Evolutionary conservation across 2,888 invertebrate genomes (phyloP).

Genomic region (Notodonta dromedarius): DNA sequence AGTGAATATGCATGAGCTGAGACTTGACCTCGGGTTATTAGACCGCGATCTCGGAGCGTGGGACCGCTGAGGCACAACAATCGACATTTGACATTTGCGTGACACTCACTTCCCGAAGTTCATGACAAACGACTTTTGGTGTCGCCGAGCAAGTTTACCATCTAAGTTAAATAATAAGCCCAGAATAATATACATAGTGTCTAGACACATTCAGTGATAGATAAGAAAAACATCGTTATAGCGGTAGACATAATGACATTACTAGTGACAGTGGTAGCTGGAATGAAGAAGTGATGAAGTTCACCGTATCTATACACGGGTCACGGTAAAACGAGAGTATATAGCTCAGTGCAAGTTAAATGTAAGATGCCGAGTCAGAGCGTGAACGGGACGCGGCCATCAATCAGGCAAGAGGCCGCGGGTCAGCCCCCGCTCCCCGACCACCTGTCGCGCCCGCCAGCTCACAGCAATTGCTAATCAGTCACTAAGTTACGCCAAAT

Average conservation of each 20-base stretch:
- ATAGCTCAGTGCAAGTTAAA: conserved; percentile 53
- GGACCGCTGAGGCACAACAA: conserved; percentile 65
- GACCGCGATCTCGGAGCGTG: conserved; percentile 73
- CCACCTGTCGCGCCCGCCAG: conserved; percentile 79
- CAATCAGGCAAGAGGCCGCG: conserved; percentile 70
- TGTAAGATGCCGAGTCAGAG: conserved; percentile 58
- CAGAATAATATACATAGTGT: conserved; percentile 4
- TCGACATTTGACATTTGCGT: conserved; percentile 68
- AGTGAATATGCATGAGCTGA: conserved; percentile 81
- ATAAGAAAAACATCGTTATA: conserved; percentile 6
- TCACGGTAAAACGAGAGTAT: conserved; percentile 20
- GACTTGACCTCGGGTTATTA: conserved; percentile 81
- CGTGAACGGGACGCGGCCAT: conserved; percentile 60
- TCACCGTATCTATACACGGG: background rate
- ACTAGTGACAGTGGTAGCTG: too few relatives aligned
- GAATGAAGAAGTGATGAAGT: too few relatives aligned
- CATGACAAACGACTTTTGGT: conserved; percentile 30
- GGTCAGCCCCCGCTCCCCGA: conserved; percentile 68
- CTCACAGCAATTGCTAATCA: conserved; percentile 80
- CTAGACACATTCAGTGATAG: background rate
- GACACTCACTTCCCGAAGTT: conserved; percentile 48
- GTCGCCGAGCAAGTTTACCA: conserved; percentile 8
- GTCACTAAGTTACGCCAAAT: conserved; percentile 81
- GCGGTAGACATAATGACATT: too few relatives aligned
- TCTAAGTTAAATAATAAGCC: conserved; percentile 1